These are phyloP conservation scores for Pimephales promelas DNA, from an alignment of 2,113 vertebrate genomes.

Conservation along the genomic window DNA sequence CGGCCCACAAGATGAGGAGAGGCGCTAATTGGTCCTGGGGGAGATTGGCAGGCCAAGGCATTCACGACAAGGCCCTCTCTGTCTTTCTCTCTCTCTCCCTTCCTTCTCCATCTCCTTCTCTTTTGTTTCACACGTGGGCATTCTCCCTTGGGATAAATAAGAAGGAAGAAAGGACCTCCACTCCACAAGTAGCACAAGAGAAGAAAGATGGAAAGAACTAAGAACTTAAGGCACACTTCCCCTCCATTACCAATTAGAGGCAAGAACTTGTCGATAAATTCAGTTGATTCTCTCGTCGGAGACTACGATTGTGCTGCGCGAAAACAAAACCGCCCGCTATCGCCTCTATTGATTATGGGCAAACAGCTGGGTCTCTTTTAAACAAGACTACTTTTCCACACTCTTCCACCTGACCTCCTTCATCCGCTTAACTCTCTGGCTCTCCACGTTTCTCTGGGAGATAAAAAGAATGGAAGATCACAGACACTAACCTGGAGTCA, in stretches of 20 bases:
- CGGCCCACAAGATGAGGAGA: conserved; percentile 89
- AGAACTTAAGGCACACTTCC: conserved; percentile 58
- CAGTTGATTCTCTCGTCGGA: conserved; percentile 27
- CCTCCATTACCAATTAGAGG: conserved; percentile 56
- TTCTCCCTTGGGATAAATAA: conserved; percentile 88
- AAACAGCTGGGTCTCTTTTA: conserved; percentile 22
- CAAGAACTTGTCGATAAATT: conserved; percentile 40
- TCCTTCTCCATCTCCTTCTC: conserved; percentile 58
- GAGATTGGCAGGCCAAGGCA: conserved; percentile 85
- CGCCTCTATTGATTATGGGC: conserved; percentile 51
- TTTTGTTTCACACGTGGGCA: conserved; percentile 86
- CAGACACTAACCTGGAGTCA: conserved; percentile 88
- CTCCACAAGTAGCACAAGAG: conserved; percentile 74
- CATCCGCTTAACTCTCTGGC: conserved; percentile 42
- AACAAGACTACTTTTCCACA: conserved; percentile 44
- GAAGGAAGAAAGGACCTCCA: conserved; percentile 70
- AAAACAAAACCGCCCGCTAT: conserved; percentile 39
- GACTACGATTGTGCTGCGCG: not conserved
- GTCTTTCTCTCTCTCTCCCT: conserved; percentile 40
- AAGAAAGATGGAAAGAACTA: conserved; percentile 37
- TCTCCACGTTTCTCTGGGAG: conserved; percentile 61
- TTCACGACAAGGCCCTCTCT: conserved; percentile 81
- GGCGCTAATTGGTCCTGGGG: conserved; percentile 94
- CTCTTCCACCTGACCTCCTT: conserved; percentile 28
- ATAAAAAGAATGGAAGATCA: conserved; percentile 91